Evolutionary conservation across 2,888 invertebrate species (phyloP).

Genomic region (Drosophila rubida): DNA sequence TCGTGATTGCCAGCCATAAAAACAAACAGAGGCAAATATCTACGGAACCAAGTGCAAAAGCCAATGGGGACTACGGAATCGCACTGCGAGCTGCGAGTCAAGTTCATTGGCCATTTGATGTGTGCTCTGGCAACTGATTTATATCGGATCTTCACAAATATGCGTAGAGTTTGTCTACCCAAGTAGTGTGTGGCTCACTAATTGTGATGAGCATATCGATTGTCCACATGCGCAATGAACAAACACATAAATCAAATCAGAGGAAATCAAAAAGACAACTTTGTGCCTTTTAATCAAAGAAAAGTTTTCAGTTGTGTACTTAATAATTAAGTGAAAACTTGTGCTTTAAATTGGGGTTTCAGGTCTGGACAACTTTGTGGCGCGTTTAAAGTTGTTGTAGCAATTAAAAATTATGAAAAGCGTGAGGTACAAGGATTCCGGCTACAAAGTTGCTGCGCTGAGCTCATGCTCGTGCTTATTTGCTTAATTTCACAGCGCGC

Average conservation of each 20-base stretch:
- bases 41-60: background rate
- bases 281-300: too few relatives aligned
- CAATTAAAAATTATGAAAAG: slow-evolving; percentile 63
- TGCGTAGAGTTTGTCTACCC: background rate
- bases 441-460: slow-evolving; percentile 48
- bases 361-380: too few relatives aligned
- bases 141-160: background rate
- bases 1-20: slow-evolving; percentile 53
- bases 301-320: too few relatives aligned
- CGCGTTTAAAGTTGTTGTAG: slow-evolving; percentile 50
- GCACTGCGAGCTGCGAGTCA: background rate
- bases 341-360: background rate
- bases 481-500: slow-evolving; percentile 77
- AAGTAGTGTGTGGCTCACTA: background rate
- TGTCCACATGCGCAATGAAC: background rate
- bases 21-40: slow-evolving; percentile 9
- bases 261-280: too few relatives aligned
- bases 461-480: slow-evolving; percentile 64
- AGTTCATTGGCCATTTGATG: slow-evolving; percentile 29
- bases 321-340: too few relatives aligned
- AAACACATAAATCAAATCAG: background rate
- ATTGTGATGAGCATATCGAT: background rate
- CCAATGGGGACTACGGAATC: slow-evolving; percentile 18
- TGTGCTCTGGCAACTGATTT: background rate
- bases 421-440: slow-evolving; percentile 24